Conservation (phyloP, 37 sponge, comb jelly and placozoan genomes). For the Bolinopsis microptera region DNA sequence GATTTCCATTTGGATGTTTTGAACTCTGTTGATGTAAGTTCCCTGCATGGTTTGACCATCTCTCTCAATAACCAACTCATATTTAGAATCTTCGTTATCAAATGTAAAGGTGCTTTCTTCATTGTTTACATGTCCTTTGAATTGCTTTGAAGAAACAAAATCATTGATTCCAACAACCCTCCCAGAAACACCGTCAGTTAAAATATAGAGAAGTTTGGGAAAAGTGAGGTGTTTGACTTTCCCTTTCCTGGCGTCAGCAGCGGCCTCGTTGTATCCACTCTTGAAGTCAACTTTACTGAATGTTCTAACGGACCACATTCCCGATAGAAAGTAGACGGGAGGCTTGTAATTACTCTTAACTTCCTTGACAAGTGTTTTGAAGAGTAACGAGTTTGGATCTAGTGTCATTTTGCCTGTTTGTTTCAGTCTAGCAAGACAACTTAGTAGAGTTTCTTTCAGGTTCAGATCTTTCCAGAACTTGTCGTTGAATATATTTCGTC, state of each 20-base stretch:
- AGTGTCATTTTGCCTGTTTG: slow-evolving; percentile 53
- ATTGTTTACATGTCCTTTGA: slow-evolving; percentile 46
- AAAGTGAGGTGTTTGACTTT: neutral
- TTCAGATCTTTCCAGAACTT: slow-evolving; percentile 16
- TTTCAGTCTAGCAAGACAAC: slow-evolving; percentile 39
- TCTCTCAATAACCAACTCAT: slow-evolving; percentile 34
- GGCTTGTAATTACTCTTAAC: slow-evolving; percentile 48
- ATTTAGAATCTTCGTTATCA: slow-evolving; percentile 49
- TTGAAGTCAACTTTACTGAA: neutral
- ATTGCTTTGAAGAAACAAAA: slow-evolving; percentile 16
- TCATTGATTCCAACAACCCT: slow-evolving; percentile 53
- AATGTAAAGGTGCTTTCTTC: slow-evolving; percentile 6
- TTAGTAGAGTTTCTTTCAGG: slow-evolving; percentile 37
- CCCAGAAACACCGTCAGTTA: neutral
- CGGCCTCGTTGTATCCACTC: neutral
- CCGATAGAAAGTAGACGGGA: slow-evolving; percentile 57
- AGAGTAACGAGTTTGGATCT: slow-evolving; percentile 1
- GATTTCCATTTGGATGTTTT: neutral
- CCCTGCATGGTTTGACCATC: slow-evolving; percentile 62
- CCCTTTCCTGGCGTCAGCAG: slow-evolving; percentile 21
- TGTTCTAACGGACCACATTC: slow-evolving; percentile 45
- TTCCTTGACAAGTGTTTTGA: slow-evolving; percentile 26
- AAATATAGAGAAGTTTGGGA: slow-evolving; percentile 56
- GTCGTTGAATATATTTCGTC: slow-evolving; percentile 43
- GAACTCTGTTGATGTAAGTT: slow-evolving; percentile 1